Evolutionary conservation across 2,888 invertebrate genomes (phyloP).

Genomic region (Chrysotoxum bicinctum): DNA sequence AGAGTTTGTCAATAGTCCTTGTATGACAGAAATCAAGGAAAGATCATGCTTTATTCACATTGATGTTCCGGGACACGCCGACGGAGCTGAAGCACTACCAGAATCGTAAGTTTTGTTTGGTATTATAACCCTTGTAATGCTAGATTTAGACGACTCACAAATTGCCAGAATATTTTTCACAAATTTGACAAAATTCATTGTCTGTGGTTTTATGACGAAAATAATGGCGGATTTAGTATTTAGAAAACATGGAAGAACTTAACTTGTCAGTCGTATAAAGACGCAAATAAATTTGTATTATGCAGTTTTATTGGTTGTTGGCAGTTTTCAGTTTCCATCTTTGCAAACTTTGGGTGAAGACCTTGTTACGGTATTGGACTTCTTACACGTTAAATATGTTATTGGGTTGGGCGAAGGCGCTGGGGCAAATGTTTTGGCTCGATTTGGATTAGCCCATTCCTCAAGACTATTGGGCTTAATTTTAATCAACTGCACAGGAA

Average conservation of each 20-base stretch:
- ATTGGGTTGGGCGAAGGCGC: conserved; percentile 94
- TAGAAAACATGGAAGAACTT: no score
- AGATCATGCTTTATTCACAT: conserved; percentile 93
- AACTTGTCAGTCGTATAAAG: no score
- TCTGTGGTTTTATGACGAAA: no score
- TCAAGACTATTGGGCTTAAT: conserved; percentile 90
- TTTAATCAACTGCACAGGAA: conserved; percentile 93
- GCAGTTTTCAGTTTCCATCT: conserved; percentile 90
- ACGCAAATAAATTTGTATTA: background rate
- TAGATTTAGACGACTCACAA: background rate
- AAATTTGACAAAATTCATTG: no score
- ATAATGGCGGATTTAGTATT: no score
- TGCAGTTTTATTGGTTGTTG: background rate
- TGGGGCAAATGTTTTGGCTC: conserved; percentile 92
- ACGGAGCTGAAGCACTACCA: conserved; percentile 88
- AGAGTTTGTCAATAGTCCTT: conserved; percentile 90
- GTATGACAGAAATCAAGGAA: conserved; percentile 92
- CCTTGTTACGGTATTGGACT: conserved; percentile 90
- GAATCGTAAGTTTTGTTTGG: conserved; percentile 85
- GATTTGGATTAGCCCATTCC: conserved; percentile 92
- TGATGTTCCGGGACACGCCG: conserved; percentile 93
- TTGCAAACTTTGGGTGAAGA: conserved; percentile 92
- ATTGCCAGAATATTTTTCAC: no score
- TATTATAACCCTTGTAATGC: no score
- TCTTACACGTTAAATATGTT: conserved; percentile 91